phyloP scores from a whole-genome alignment of 2,888 invertebrate species.

The Acleris laterana region DNA sequence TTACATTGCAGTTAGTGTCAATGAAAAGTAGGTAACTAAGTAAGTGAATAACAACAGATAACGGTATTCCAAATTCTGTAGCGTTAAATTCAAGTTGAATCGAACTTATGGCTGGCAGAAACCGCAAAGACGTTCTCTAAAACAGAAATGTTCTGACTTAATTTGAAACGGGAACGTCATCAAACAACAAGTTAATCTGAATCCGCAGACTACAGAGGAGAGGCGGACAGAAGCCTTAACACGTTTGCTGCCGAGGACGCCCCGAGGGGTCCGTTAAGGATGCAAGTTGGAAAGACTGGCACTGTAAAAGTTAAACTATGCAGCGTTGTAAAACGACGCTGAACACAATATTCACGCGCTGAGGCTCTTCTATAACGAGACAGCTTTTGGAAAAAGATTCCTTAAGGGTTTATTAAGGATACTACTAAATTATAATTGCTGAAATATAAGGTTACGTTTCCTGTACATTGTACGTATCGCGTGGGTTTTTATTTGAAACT shows the following conservation, averaged over 20 bases:
- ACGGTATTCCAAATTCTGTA: conserved; percentile 9
- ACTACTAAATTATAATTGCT: conserved; percentile 15
- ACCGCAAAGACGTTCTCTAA: conserved; percentile 30
- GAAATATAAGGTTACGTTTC: conserved; percentile 1
- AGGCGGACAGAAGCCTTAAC: conserved; percentile 11
- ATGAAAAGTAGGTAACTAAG: background rate
- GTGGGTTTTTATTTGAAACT: too few species aligned
- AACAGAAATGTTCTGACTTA: conserved; percentile 33
- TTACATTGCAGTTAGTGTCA: background rate
- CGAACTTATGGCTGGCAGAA: conserved; percentile 25
- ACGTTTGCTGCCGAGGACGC: too few species aligned
- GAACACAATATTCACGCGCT: conserved; percentile 32
- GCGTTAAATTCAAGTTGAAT: conserved; percentile 29
- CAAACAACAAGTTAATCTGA: conserved; percentile 38
- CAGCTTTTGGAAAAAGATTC: conserved; percentile 25
- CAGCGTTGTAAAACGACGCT: conserved; percentile 25
- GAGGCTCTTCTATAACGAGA: conserved; percentile 17
- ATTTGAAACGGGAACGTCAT: conserved; percentile 36
- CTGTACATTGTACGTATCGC: background rate
- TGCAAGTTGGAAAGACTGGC: too few species aligned
- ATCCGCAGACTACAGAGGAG: conserved; percentile 35
- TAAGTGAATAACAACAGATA: conserved; percentile 6
- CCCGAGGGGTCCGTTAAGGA: too few species aligned
- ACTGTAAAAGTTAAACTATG: conserved; percentile 29
- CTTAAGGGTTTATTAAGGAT: conserved; percentile 4